These are phyloP conservation scores for Drosophila pachea DNA, from an alignment of 1,140 invertebrate species.

Conservation along the genomic window DNA sequence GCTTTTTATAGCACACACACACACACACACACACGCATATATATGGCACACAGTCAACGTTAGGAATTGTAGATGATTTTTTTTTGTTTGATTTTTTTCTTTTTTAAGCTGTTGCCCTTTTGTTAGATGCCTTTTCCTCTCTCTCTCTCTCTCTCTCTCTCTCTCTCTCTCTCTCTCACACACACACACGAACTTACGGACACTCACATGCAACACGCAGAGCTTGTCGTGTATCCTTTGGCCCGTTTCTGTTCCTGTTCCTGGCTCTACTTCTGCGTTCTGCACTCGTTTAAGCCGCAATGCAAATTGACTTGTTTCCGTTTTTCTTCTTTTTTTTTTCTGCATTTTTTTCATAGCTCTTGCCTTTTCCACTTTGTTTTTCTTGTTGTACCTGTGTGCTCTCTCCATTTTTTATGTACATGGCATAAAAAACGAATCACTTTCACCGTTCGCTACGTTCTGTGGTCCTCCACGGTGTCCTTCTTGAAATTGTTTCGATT, in stretches of 20 bases:
- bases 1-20: slow-evolving; percentile 3
- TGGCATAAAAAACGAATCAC: slow-evolving; percentile 49
- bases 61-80: slow-evolving; percentile 15
- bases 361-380: slow-evolving; percentile 9
- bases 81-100: slow-evolving; percentile 5
- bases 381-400: slow-evolving; percentile 12
- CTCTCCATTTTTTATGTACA: slow-evolving; percentile 63
- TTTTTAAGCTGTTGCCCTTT: slow-evolving; percentile 13
- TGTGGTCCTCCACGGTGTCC: slow-evolving; percentile 30
- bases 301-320: slow-evolving; percentile 75
- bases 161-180: too few relatives aligned
- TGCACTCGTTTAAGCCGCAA: slow-evolving; percentile 69
- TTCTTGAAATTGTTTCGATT: slow-evolving; percentile 59
- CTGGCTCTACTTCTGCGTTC: slow-evolving; percentile 29
- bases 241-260: slow-evolving; percentile 26
- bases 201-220: slow-evolving; percentile 6
- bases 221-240: slow-evolving; percentile 28
- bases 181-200: not conserved
- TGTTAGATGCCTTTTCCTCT: slow-evolving; percentile 14
- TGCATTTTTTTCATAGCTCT: not conserved
- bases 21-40: not conserved
- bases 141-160: too few relatives aligned
- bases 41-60: not conserved
- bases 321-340: slow-evolving; percentile 32
- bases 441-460: slow-evolving; percentile 31